Evolutionary conservation across 1,140 invertebrate species (phyloP), one percentile per base, ranked within the genome.

Genomic region (Hylaeus anthracinus): DNA sequence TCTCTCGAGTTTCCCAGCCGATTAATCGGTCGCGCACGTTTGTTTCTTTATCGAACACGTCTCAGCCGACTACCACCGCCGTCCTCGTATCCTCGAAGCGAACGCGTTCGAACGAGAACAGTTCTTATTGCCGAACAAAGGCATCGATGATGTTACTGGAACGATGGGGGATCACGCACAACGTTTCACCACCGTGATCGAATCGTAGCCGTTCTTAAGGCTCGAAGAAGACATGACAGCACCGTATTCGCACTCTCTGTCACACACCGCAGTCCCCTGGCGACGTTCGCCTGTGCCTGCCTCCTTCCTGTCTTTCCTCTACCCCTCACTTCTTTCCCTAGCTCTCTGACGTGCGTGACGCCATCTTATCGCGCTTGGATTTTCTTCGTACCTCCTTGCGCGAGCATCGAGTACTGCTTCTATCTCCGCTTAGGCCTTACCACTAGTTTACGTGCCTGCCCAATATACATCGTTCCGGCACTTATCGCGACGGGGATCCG

Each of bases 281-380:
- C 77, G 77, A 79, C 77, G 77, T 79, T 79, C 77, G 77, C 77
- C 77, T 73, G 77, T 26, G 71, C 77, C 81, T 71, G 65, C 81
- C 72, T 82, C 85, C 85, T 64, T 73, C 71, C 81, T 78, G 77
- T 65, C 77, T 81, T 71, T 81, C 80, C 77, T 64, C 64, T 55
- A 15, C 81, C 66, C 74, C 83, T 89, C 84, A 88, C 84, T 88
- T 87, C 85, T 89, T 26, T 85, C 87, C 73, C 81, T 81, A 79
- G 81, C 53, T 79, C 53, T 79, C 81, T 74, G 88, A 86, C 86
- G 88, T 88, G 88, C 88, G 88, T 88, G 91, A 91, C 91, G 91
- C 91, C 91, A 92, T 92, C 87, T 92, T 92, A 81, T 81, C 66
- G 51, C 69, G 37, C 67, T 73, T 82, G 63, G 61, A 72, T 82